These are phyloP conservation scores for Eidolon helvum DNA, from an alignment of 2,113 vertebrate genomes.

Conservation along the genomic window DNA sequence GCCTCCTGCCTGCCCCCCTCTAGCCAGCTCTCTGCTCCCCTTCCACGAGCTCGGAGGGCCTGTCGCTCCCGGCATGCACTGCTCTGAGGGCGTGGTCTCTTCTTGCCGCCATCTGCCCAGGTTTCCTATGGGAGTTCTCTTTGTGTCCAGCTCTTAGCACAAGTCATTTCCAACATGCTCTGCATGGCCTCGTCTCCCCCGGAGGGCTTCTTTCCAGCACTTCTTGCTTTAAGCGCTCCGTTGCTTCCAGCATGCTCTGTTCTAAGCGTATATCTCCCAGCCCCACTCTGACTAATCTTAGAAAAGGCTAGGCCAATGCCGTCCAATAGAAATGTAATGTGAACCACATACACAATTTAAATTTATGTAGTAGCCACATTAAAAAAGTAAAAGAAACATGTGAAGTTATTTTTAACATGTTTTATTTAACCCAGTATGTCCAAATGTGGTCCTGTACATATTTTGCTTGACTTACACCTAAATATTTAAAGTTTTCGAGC, in stretches of 20 bases:
- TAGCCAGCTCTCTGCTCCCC: background rate
- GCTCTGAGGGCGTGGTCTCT: background rate
- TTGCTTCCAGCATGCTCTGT: background rate
- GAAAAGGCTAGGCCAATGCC: background rate
- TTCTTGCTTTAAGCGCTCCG: background rate
- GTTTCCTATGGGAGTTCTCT: background rate
- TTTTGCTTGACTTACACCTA: background rate
- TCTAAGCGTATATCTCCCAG: background rate
- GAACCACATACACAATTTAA: background rate
- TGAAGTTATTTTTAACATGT: background rate
- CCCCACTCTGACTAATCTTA: background rate
- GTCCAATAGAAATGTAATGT: background rate
- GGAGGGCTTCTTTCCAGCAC: background rate
- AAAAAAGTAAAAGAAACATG: background rate
- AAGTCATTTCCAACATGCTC: background rate
- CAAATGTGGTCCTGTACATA: background rate
- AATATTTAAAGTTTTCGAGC: background rate
- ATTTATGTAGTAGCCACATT: background rate
- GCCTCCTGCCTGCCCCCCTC: background rate
- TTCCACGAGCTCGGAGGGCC: background rate
- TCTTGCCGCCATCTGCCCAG: background rate
- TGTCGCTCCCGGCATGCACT: background rate
- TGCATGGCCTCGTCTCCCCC: background rate
- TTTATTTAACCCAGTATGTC: background rate
- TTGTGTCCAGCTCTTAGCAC: background rate